Evolutionary conservation across 2,113 vertebrate species (phyloP).

Genomic region (Balaenoptera acutorostrata): DNA sequence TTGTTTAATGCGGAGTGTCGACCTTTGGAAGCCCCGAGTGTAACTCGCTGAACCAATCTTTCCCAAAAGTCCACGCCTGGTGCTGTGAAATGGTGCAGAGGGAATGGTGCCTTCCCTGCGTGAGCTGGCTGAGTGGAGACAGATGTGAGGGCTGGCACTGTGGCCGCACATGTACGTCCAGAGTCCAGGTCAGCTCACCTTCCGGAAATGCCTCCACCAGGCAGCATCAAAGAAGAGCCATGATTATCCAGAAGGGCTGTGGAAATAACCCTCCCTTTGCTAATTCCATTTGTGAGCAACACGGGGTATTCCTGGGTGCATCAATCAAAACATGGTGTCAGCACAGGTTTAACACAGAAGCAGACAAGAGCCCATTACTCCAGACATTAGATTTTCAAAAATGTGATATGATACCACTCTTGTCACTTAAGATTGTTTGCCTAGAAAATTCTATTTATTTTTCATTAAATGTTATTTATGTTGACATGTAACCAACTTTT

Average conservation of each 20-base stretch:
- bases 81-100: fast-evolving
- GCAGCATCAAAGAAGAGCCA: background rate
- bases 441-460: background rate
- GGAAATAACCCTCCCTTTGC: background rate
- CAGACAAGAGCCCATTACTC: background rate
- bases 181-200: fast-evolving
- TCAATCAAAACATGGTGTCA: background rate
- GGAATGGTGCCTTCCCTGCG: too few relatives aligned
- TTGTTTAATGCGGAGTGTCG: background rate
- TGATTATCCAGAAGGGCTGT: background rate
- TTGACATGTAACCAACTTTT: background rate
- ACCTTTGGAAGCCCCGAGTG: background rate
- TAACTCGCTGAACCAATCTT: fast-evolving
- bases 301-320: fast-evolving
- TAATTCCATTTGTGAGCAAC: background rate
- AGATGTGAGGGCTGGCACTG: too few relatives aligned
- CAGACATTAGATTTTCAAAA: fast-evolving
- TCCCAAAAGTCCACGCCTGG: fast-evolving
- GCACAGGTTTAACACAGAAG: too few relatives aligned
- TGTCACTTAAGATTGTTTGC: too few relatives aligned
- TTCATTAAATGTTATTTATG: background rate
- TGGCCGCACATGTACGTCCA: background rate
- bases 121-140: too few relatives aligned
- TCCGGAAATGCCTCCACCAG: too few relatives aligned
- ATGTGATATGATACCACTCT: background rate